Evolutionary conservation across 2,888 invertebrate species (phyloP), one percentile per base, ranked within the genome.

Genomic region (Dynastes maya): DNA sequence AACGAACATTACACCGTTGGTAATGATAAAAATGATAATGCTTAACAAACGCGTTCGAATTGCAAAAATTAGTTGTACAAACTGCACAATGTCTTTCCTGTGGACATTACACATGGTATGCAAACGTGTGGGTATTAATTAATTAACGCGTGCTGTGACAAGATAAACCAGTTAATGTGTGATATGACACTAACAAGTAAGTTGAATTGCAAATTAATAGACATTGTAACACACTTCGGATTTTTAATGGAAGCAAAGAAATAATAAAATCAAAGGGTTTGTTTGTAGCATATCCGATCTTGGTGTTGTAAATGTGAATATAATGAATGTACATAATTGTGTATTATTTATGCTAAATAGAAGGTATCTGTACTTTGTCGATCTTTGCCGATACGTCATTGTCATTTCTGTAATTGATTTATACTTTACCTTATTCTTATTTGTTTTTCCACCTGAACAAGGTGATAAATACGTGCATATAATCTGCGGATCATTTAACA

Each of bases 181-280:
- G 72, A 72, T 72, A 45, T 72, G 72, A 72, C 72, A 71, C 32
- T 37, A 37, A 37, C 5, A 37, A 37, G 61, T 22, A 37, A 40
- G 40, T 72, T 72, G 72, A 72, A 72, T 72, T 74, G 72, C 72
- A 74, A 63, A 74, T 61, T 61, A 27, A 55, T 32, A 37, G 5
- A 55, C 55, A 71, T 55, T 55, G 55, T 51, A 68, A 68, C 16
- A 37, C 5, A 32, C 71, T 55, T 58, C 13, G 16, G 53, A 53
- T 29, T 32, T 55, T 55, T 55, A 71, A 55, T 71, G n/a, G 8
- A 53, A 55, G 13, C 53, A 29, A 49, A 8, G 11, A n/a, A 32
- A 70, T n/a, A 22, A 16, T 45, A 51, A 70, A 70, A 70, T 27
- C 68, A 70, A 51, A 70, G 29, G 13, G 51, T 49, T 51, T 13